These are phyloP conservation scores for Ptychadena robeensis DNA, from an alignment of 2,797 vertebrate genomes.

Conservation along the genomic window DNA sequence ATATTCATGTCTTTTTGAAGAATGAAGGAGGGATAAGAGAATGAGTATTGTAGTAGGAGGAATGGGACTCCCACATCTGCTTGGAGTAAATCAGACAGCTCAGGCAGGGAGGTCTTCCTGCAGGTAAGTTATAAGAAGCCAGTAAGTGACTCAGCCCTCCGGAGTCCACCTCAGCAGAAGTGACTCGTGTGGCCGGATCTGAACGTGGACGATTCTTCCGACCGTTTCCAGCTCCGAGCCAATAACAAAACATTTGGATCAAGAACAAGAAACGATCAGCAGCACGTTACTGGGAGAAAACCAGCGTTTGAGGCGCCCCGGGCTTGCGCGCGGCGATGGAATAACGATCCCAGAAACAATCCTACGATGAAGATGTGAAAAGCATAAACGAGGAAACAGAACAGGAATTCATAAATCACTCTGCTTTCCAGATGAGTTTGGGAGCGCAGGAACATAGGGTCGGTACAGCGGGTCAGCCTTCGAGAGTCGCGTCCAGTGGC, in stretches of 20 bases:
- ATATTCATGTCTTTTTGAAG: no score
- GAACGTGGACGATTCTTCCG: no score
- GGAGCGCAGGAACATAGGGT: slow-evolving; percentile 53
- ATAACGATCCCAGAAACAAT: slow-evolving; percentile 31
- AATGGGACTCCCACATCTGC: no score
- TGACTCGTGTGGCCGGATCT: no score
- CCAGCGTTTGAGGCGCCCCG: neutral
- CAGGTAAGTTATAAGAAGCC: no score
- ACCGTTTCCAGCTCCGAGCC: neutral
- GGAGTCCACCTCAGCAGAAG: no score
- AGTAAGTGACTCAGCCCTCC: no score
- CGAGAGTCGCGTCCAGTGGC: slow-evolving; percentile 46
- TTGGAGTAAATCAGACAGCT: neutral
- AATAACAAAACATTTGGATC: neutral
- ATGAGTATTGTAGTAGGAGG: no score
- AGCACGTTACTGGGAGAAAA: slow-evolving; percentile 9
- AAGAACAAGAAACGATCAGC: neutral
- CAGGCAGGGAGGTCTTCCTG: no score
- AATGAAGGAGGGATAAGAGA: no score
- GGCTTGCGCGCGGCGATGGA: neutral
- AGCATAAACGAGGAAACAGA: slow-evolving; percentile 36
- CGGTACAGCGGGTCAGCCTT: slow-evolving; percentile 52
- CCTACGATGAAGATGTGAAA: slow-evolving; percentile 45
- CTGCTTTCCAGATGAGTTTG: slow-evolving; percentile 56
- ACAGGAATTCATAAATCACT: slow-evolving; percentile 60